phyloP scores from a whole-genome alignment of 1,140 invertebrate species.

The Bombus consobrinus region DNA sequence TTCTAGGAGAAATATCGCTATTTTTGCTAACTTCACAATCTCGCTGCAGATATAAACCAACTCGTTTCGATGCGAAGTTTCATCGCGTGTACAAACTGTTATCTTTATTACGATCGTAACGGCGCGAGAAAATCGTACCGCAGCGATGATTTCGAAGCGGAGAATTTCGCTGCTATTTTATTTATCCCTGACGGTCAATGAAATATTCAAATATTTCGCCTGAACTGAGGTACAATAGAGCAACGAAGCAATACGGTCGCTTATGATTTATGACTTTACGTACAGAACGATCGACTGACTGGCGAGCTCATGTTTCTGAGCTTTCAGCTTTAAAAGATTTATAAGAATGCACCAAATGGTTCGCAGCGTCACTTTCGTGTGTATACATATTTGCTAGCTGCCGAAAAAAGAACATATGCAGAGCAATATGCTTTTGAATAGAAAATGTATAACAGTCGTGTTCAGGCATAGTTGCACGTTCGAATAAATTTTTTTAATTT shows the following conservation, averaged over 20 bases:
- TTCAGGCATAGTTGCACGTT: neutral
- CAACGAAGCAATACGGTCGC: conserved; percentile 36
- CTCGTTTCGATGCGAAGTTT: conserved; percentile 26
- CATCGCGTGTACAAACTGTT: conserved; percentile 43
- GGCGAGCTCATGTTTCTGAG: conserved; percentile 24
- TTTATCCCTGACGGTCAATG: conserved; percentile 37
- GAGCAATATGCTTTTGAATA: neutral
- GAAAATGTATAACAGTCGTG: neutral
- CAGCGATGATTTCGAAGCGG: conserved; percentile 24
- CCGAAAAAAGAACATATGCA: neutral
- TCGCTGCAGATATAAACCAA: conserved; percentile 8
- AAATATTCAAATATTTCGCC: conserved; percentile 56
- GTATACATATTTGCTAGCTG: neutral
- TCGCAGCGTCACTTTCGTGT: conserved; percentile 25
- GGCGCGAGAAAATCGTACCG: conserved; percentile 39
- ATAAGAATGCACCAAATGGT: conserved; percentile 43
- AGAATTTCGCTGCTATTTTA: conserved; percentile 28
- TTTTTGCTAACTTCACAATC: neutral
- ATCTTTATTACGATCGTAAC: conserved; percentile 46
- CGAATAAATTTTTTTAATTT: neutral
- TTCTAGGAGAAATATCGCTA: neutral
- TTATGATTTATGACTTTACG: conserved; percentile 54
- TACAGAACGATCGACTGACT: conserved; percentile 42
- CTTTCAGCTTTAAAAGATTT: conserved; percentile 53
- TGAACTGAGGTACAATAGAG: conserved; percentile 19